These are phyloP conservation scores for Sympetrum striolatum DNA, from an alignment of 2,888 invertebrate species.

Conservation along the genomic window DNA sequence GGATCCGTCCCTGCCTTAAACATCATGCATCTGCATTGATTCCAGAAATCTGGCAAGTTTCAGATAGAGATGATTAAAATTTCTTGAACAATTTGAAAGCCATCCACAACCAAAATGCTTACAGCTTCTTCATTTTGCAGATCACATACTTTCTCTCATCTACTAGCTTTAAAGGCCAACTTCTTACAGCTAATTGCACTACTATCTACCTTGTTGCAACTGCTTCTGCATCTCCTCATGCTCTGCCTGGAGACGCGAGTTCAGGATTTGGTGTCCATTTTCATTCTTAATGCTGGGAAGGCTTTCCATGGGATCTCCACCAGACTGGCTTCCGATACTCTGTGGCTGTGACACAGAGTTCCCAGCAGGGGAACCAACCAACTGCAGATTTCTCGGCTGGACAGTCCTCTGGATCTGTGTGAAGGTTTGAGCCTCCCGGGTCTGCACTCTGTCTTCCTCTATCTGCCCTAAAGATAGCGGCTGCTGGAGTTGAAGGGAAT, in stretches of 20 bases:
- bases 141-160: no score
- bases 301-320: conserved; percentile 12
- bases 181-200: no score
- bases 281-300: not conserved
- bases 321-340: conserved; percentile 8
- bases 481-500: conserved; percentile 56
- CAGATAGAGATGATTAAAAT: no score
- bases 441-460: conserved; percentile 52
- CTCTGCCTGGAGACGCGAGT: not conserved
- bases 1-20: no score
- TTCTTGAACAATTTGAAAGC: no score
- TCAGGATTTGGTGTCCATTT: not conserved
- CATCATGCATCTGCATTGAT: no score
- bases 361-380: not conserved
- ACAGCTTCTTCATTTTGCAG: no score
- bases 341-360: conserved; percentile 8
- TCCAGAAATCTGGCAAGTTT: no score
- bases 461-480: conserved; percentile 51
- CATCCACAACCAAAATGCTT: no score
- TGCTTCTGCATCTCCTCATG: conserved; percentile 23
- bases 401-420: conserved; percentile 56
- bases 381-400: conserved; percentile 9
- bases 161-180: no score
- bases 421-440: conserved; percentile 55
- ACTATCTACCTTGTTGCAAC: conserved; percentile 13